Evolutionary conservation across 1,140 invertebrate genomes (phyloP), one percentile per base, ranked within the genome.

Genomic region (Neodiprion pinetum): DNA sequence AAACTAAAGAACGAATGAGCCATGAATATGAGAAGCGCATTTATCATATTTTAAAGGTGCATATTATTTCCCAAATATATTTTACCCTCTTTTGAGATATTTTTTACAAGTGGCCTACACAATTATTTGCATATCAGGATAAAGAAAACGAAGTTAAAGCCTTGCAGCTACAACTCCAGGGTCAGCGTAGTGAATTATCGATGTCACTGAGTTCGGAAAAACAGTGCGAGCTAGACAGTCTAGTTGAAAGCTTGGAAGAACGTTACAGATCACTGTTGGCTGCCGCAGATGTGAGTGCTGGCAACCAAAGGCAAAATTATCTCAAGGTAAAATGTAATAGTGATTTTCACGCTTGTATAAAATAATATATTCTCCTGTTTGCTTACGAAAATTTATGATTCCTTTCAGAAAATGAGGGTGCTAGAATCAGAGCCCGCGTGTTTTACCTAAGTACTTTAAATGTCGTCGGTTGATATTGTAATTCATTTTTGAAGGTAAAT

Each of bases 1-100:
- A 82, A 71, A 79, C 79, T 7, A 81, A 79, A 14, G 76, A 82
- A 12, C 81, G 78, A 75, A 17, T 80, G 1, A 72, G 77, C 47
- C 71, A 76, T 47, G 80, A 82, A 50, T 83, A 78, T 77, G 80
- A 80, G 65, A 81, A 76, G 61, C 81, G 80, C 75, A 79, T 84
- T 72, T 79, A 71, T 74, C 71, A 76, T 53, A 76, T 83, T 69
- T 70, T 80, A 17, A 81, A 80, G 74, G 78, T 80, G 61, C 12
- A 65, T 65, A 0, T 65, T 65, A 14, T 65, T 65, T 14, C 7
- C 7, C 3, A 65, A 65, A 65, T 14, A 65, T 3, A 65, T 4
- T 14, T 40, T 5, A 40, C 28, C 28, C 28, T 40, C 1, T 40
- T 61, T 61, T 61, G 53, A 14, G 53, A 61, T 61, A 9, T 7